A percentile compares a stretch with the other conserved stretches of the same genome.
Conservation (phyloP, 2,113 vertebrate species). For the Vidua chalybeata region DNA sequence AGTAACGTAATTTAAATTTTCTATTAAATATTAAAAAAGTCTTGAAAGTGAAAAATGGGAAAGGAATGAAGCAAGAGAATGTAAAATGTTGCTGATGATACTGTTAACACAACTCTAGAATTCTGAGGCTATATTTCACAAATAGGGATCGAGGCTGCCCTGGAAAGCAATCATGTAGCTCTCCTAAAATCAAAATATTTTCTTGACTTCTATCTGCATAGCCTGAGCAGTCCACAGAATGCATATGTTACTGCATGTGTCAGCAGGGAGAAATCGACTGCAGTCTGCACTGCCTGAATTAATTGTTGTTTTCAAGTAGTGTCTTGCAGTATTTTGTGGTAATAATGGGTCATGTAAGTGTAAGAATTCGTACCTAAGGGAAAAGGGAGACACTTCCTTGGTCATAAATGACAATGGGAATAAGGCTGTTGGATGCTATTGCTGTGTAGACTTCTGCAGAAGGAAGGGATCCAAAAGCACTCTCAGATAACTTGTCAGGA, state of each 20-base stretch:
- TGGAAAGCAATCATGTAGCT: not conserved
- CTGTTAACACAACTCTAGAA: not conserved
- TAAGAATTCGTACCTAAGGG: not conserved
- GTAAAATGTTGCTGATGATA: not conserved
- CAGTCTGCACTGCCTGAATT: not conserved
- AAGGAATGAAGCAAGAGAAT: not conserved
- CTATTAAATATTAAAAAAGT: not conserved
- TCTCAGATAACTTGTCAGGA: not conserved
- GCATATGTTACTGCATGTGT: not conserved
- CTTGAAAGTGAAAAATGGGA: not conserved
- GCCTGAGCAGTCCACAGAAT: not conserved
- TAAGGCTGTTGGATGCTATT: not conserved
- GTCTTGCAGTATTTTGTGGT: not conserved
- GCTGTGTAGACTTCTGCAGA: not conserved
- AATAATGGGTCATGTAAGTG: not conserved
- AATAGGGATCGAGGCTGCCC: not conserved
- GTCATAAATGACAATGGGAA: not conserved
- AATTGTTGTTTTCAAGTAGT: not conserved
- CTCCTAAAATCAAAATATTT: not conserved
- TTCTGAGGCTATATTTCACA: not conserved
- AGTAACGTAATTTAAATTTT: not conserved
- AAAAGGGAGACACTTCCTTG: not conserved
- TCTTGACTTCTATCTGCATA: not conserved
- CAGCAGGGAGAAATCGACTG: not conserved
- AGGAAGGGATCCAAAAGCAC: not conserved